Percentiles rank a stretch among this genome's conserved stretches.
These are phyloP conservation scores for Vimba vimba DNA, from an alignment of 2,113 vertebrate genomes.

Conservation along the genomic window DNA sequence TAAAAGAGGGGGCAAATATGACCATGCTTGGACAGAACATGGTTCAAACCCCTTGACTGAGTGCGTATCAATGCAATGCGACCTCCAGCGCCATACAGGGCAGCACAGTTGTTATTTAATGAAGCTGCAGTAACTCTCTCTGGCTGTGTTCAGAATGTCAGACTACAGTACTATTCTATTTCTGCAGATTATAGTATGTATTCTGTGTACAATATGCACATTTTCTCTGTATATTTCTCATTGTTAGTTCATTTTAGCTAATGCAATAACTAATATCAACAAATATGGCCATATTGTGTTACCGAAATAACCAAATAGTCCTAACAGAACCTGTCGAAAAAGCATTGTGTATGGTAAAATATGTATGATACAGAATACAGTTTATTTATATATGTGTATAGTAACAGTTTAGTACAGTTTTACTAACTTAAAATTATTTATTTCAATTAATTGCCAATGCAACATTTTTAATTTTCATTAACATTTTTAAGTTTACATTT, in stretches of 20 bases:
- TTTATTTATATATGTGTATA: background rate
- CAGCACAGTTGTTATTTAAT: conserved; percentile 19
- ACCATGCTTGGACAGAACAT: conserved; percentile 75
- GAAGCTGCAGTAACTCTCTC: background rate
- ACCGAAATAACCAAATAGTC: too few species aligned
- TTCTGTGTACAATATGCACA: too few species aligned
- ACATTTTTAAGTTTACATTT: background rate
- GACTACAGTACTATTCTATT: background rate
- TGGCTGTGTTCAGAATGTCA: conserved; percentile 9
- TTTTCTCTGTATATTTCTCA: too few species aligned
- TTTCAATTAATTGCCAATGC: background rate
- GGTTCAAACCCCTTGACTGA: conserved; percentile 70
- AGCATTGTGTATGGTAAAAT: too few species aligned
- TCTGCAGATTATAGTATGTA: background rate
- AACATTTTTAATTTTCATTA: background rate
- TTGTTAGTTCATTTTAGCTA: too few species aligned
- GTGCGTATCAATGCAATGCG: conserved; percentile 74
- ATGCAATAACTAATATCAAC: too few species aligned
- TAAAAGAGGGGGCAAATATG: conserved; percentile 80
- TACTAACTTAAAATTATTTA: background rate
- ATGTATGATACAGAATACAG: too few species aligned
- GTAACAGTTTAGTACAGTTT: background rate
- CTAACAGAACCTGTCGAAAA: too few species aligned
- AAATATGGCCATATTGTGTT: too few species aligned
- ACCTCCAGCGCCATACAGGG: conserved; percentile 55